Percentiles rank a stretch among this genome's conserved stretches.
Evolutionary conservation across 2,797 vertebrate species (phyloP).

Genomic region (Labroides dimidiatus): DNA sequence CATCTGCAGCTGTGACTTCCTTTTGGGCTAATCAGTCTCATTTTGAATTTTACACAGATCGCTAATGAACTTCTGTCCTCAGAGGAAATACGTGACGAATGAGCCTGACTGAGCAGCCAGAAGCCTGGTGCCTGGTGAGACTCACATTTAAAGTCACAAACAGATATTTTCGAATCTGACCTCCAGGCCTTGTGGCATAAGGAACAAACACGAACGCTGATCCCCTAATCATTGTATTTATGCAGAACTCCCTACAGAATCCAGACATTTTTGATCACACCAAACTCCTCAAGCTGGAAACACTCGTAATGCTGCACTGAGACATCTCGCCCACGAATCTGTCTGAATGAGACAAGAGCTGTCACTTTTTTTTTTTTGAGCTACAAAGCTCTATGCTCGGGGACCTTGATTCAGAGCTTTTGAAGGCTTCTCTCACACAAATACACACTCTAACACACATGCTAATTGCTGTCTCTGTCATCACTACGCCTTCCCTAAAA

Average conservation of each 20-base stretch:
- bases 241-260: slow-evolving; percentile 51
- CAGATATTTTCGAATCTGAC: slow-evolving; percentile 48
- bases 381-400: slow-evolving; percentile 48
- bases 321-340: slow-evolving; percentile 61
- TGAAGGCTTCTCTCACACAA: slow-evolving; percentile 46
- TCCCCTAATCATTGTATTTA: slow-evolving; percentile 66
- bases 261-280: slow-evolving; percentile 57
- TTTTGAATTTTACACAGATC: slow-evolving; percentile 45
- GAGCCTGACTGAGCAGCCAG: slow-evolving; percentile 9
- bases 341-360: slow-evolving; percentile 67
- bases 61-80: slow-evolving; percentile 20
- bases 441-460: slow-evolving; percentile 1
- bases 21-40: slow-evolving; percentile 21
- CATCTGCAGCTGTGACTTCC: slow-evolving; percentile 11
- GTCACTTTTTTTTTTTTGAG: slow-evolving; percentile 54
- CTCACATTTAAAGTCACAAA: slow-evolving; percentile 33
- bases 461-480: slow-evolving; percentile 65
- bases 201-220: slow-evolving; percentile 52
- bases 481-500: slow-evolving; percentile 51
- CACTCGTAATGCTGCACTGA: slow-evolving; percentile 38
- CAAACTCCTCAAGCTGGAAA: slow-evolving; percentile 53
- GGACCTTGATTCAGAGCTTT: slow-evolving; percentile 53
- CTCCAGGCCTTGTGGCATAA: slow-evolving; percentile 43
- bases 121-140: slow-evolving; percentile 1
- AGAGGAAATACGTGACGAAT: slow-evolving; percentile 6